Conservation (phyloP, 2,113 vertebrate genomes). For the Beaufortia kweichowensis region DNA sequence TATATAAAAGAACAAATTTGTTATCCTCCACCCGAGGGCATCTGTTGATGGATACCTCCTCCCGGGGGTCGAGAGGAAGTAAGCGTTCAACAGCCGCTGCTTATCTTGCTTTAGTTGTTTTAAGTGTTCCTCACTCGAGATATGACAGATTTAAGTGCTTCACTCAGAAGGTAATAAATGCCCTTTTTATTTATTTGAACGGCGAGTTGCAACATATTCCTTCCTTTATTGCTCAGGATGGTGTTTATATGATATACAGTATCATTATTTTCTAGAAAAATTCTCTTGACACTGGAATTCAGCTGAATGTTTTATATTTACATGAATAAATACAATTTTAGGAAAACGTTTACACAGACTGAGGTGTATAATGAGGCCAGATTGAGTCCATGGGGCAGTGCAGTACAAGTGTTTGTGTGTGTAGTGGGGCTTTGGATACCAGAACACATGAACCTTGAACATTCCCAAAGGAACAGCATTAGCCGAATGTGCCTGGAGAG, state of each 20-base stretch:
- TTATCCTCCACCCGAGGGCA: slow-evolving; percentile 71
- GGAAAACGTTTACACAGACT: no score
- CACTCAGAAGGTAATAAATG: slow-evolving; percentile 62
- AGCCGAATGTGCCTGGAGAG: slow-evolving; percentile 63
- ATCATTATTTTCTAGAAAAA: background rate
- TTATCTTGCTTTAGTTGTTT: slow-evolving; percentile 74
- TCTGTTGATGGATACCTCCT: slow-evolving; percentile 74
- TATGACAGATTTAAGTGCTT: slow-evolving; percentile 72
- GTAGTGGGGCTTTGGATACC: background rate
- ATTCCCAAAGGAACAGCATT: slow-evolving; percentile 32
- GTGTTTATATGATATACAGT: background rate
- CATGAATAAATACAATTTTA: background rate
- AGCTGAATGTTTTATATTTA: no score
- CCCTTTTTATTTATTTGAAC: slow-evolving; percentile 16
- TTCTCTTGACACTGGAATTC: background rate
- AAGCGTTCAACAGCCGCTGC: slow-evolving; percentile 66
- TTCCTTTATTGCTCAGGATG: background rate
- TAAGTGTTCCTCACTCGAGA: slow-evolving; percentile 67
- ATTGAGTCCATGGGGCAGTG: background rate
- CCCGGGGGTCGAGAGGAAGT: slow-evolving; percentile 66
- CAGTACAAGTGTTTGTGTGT: background rate
- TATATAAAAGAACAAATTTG: slow-evolving; percentile 71
- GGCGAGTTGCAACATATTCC: slow-evolving; percentile 32
- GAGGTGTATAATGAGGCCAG: background rate
- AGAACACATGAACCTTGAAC: background rate